Evolutionary conservation across 2,113 vertebrate species (phyloP).

Genomic region (Phylloscopus whistleri): DNA sequence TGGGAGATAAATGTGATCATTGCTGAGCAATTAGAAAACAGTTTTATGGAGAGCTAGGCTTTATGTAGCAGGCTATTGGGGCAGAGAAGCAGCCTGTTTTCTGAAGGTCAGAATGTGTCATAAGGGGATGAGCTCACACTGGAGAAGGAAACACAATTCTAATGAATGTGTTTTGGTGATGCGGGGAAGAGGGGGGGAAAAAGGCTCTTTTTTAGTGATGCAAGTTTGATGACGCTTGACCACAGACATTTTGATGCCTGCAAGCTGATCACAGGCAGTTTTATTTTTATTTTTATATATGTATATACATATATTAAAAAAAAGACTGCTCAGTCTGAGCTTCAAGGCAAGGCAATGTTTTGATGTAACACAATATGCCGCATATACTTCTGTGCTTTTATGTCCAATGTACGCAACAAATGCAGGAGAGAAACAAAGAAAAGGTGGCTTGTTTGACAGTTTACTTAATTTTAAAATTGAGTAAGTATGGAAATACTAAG

Average conservation of each 20-base stretch:
- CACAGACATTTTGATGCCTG: background rate
- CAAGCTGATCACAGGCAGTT: background rate
- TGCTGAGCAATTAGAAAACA: constrained; percentile 14
- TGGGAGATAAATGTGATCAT: constrained; percentile 10
- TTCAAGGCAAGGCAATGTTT: background rate
- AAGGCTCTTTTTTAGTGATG: background rate
- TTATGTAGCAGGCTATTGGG: background rate
- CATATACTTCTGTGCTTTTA: background rate
- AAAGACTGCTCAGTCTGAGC: background rate
- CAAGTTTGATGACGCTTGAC: constrained; percentile 35
- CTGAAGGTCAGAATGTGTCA: background rate
- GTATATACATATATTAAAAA: too few species aligned
- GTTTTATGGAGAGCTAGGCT: background rate
- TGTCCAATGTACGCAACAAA: background rate
- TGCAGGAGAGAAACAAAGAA: background rate
- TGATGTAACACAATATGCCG: background rate
- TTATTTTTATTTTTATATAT: background rate
- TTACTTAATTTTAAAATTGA: background rate
- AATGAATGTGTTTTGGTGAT: background rate
- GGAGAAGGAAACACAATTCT: background rate
- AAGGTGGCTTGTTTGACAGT: background rate
- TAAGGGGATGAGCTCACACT: background rate
- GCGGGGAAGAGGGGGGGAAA: background rate
- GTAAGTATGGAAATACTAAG: background rate
- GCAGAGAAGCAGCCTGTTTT: background rate